Conservation (phyloP, 2,888 invertebrate genomes). For the Notocelia uddmanniana region DNA sequence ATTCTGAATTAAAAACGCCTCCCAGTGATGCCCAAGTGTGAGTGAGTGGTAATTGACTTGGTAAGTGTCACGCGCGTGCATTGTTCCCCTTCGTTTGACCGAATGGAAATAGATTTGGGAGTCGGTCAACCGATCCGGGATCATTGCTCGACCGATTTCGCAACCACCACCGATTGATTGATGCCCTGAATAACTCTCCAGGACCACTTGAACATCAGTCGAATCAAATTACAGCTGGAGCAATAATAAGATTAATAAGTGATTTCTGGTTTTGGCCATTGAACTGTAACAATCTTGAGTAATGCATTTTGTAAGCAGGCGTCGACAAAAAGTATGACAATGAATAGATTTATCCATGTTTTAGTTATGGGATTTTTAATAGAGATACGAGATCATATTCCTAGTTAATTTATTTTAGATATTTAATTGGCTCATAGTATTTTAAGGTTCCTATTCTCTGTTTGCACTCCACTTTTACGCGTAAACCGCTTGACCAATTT, state of each 20-base stretch:
- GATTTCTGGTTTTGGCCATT: background rate
- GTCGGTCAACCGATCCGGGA: slow-evolving; percentile 61
- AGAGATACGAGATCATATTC: too few relatives aligned
- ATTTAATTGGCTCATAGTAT: too few relatives aligned
- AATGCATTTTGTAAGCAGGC: background rate
- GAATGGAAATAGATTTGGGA: slow-evolving; percentile 64
- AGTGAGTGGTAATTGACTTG: slow-evolving; percentile 35
- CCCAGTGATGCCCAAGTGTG: slow-evolving; percentile 15
- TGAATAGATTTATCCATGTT: too few relatives aligned
- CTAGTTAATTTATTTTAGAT: too few relatives aligned
- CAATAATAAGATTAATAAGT: slow-evolving; percentile 2
- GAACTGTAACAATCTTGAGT: background rate
- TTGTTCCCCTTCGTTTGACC: slow-evolving; percentile 59
- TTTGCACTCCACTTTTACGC: too few relatives aligned
- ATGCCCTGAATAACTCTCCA: slow-evolving; percentile 58
- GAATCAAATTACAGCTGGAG: slow-evolving; percentile 22
- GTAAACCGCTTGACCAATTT: too few relatives aligned
- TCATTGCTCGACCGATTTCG: slow-evolving; percentile 63
- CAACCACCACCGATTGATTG: slow-evolving; percentile 59
- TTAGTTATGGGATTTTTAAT: too few relatives aligned
- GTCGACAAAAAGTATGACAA: too few relatives aligned
- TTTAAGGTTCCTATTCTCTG: too few relatives aligned
- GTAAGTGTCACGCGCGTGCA: slow-evolving; percentile 51
- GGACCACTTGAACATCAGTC: slow-evolving; percentile 46
- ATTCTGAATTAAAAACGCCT: background rate